phyloP scores from a whole-genome alignment of 2,113 vertebrate genomes.

The Rutilus rutilus region DNA sequence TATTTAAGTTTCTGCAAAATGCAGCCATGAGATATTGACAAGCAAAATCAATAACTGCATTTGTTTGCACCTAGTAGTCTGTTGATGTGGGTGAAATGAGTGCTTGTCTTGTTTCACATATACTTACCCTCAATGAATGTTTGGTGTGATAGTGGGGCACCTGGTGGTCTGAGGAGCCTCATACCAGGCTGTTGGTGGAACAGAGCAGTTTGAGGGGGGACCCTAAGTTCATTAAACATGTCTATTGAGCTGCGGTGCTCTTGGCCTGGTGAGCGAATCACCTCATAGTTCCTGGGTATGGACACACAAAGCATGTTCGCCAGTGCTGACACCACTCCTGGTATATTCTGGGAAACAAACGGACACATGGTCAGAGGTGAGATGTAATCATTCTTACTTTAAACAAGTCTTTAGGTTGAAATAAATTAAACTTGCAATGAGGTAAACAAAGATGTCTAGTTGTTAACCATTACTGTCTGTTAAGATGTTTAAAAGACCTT shows the following conservation, averaged over 20 bases:
- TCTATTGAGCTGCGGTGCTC: slow-evolving; percentile 71
- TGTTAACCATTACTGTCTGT: no score
- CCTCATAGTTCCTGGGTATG: slow-evolving; percentile 85
- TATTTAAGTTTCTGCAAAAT: slow-evolving; percentile 1
- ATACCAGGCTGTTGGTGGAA: slow-evolving; percentile 64
- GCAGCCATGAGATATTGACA: slow-evolving; percentile 15
- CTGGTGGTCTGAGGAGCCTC: slow-evolving; percentile 71
- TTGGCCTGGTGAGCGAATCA: slow-evolving; percentile 81
- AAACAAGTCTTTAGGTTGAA: neutral
- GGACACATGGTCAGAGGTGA: slow-evolving; percentile 62
- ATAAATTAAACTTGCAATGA: neutral
- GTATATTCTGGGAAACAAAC: slow-evolving; percentile 82
- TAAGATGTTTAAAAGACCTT: no score
- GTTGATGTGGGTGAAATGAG: neutral
- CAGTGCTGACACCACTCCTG: slow-evolving; percentile 85
- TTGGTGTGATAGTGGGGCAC: neutral
- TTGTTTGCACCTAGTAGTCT: neutral
- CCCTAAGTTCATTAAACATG: slow-evolving; percentile 75
- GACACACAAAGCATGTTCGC: slow-evolving; percentile 87
- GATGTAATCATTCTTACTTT: neutral
- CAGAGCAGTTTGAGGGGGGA: slow-evolving; percentile 64
- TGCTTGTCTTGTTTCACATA: neutral
- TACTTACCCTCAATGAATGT: neutral
- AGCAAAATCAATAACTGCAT: slow-evolving; percentile 7
- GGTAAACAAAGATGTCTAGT: neutral